phyloP scores from a whole-genome alignment of 37 sponge, comb jelly and placozoan genomes.

The Diacarnus erythraeanus region DNA sequence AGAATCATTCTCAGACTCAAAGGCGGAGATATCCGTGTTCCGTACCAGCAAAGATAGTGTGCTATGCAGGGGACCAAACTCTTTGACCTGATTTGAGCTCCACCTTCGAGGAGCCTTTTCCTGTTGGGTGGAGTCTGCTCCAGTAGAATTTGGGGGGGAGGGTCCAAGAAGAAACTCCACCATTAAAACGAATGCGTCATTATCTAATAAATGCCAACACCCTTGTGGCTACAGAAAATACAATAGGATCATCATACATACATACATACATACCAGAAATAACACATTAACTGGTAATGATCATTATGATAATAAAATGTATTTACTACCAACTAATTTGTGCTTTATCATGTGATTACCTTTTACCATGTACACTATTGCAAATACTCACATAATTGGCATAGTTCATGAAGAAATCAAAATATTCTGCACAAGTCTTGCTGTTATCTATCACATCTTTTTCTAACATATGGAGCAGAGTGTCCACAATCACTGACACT shows the following conservation, averaged over 20 bases:
- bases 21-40: constrained; percentile 58
- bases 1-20: constrained; percentile 47
- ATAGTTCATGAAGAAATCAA: constrained; percentile 63
- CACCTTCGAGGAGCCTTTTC: constrained; percentile 50
- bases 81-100: constrained; percentile 65
- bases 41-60: constrained; percentile 60
- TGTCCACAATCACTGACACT: constrained; percentile 35
- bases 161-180: constrained; percentile 62
- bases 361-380: neutral
- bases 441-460: constrained; percentile 69
- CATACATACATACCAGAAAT: neutral
- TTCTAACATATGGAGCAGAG: constrained; percentile 57
- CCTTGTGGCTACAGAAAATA: constrained; percentile 31
- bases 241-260: neutral
- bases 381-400: constrained; percentile 27
- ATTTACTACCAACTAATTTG: no score
- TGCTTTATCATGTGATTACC: neutral
- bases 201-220: constrained; percentile 43
- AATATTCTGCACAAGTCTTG: constrained; percentile 65
- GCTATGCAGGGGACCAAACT: constrained; percentile 62
- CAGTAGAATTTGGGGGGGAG: neutral
- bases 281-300: no score
- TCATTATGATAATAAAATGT: no score
- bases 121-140: constrained; percentile 4
- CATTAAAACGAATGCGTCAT: constrained; percentile 56